phyloP scores from a whole-genome alignment of 2,888 invertebrate species.

The Pterostichus niger region DNA sequence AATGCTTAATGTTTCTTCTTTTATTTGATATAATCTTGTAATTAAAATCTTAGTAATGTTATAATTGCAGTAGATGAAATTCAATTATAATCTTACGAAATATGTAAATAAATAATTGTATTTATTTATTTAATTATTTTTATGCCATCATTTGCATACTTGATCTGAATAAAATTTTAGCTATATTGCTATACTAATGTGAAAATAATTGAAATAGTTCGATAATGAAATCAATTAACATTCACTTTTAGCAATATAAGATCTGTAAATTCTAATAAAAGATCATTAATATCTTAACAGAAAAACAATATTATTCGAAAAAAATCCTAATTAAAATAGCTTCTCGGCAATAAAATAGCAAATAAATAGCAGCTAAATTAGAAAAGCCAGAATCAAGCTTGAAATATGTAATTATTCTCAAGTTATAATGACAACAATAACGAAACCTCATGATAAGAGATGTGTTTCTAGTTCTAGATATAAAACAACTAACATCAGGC shows the following conservation, averaged over 20 bases:
- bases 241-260: background rate
- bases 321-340: constrained; percentile 1
- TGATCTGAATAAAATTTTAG: background rate
- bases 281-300: background rate
- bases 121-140: too few species aligned
- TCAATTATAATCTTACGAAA: background rate
- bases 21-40: constrained; percentile 8
- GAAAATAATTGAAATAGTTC: background rate
- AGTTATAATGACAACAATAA: too few species aligned
- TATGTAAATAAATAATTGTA: too few species aligned
- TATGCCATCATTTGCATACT: background rate
- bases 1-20: background rate
- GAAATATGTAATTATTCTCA: too few species aligned
- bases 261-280: background rate
- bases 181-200: background rate
- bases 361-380: background rate
- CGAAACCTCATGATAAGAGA: background rate
- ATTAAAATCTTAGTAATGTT: constrained; percentile 1
- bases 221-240: constrained; percentile 15
- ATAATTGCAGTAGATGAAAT: background rate
- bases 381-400: background rate
- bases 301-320: constrained; percentile 4
- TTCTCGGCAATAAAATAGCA: background rate
- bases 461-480: background rate
- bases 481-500: background rate